Base-by-base conservation (phyloP, 2,888 invertebrate species). In the Limenitis camilla region DNA sequence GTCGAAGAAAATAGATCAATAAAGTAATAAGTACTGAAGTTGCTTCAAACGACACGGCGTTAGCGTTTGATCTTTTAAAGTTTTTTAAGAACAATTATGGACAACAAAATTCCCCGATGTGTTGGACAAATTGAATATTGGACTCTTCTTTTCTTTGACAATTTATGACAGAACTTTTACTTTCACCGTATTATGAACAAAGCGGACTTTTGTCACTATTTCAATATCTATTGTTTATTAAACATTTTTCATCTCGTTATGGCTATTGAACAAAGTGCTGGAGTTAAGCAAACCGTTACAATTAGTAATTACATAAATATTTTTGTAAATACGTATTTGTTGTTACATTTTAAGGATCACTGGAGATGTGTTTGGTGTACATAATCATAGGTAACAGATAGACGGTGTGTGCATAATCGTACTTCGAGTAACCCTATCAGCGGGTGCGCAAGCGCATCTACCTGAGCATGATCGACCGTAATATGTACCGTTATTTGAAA, bases 161-260 rank as follows among this genome's bases (percentile, higher is more conserved):
- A 11, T 45, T 41, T 19, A 30, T 38, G 30, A 35, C 40, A 45
- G 58, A 53, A 77, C 76, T 78, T 76, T 82, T 76, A 78, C 84
- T 84, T 82, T 83, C 79, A 68, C 76, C 61, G 61, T 42, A 49
- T 40, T 31, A 52, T 29, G 50, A 74, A 29, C n/a, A 8, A 9
- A 29, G 10, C 29, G 28, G 28, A 45, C 45, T 36, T 36, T 11
- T 36, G 44, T 36, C 29, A 10, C 29, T 11, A 4, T 5, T 29
- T 28, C 19, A 27, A 42, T 29, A 29, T 19, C 28, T n/a, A 45
- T 45, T 45, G 59, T 31, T 28, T 36, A 4, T 30, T 47, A 58
- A 54, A 36, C 55, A 44, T 53, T 19, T 40, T 47, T 35, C 40
- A 46, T 54, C 44, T 58, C 42, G 49, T 43, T 40, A 39, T 46